These are phyloP conservation scores for Mythimna ferrago DNA, from an alignment of 2,888 invertebrate species.

Conservation along the genomic window DNA sequence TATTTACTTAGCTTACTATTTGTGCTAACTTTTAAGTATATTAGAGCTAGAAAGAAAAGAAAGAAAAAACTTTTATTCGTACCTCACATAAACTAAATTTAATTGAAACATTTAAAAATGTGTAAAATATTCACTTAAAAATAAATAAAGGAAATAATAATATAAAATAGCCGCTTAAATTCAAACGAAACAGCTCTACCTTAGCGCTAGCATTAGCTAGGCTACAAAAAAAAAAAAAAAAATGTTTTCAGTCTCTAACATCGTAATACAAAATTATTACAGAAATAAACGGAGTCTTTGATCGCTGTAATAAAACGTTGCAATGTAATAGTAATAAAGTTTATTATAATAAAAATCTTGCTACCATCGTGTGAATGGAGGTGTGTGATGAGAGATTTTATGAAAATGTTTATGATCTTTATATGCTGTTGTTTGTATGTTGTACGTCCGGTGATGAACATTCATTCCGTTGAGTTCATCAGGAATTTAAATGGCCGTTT, in stretches of 20 bases:
- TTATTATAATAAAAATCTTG: neutral
- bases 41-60: no score
- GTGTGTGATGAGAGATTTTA: constrained; percentile 29
- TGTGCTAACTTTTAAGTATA: no score
- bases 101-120: no score
- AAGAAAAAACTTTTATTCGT: no score
- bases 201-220: neutral
- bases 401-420: constrained; percentile 3
- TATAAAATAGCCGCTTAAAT: neutral
- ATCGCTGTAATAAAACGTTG: constrained; percentile 35
- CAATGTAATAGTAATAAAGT: constrained; percentile 18
- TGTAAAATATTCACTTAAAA: no score
- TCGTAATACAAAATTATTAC: constrained; percentile 1
- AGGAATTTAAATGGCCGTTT: constrained; percentile 1
- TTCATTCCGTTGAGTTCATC: constrained; percentile 1
- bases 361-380: neutral
- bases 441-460: neutral
- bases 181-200: neutral
- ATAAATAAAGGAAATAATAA: no score
- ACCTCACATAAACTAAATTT: no score
- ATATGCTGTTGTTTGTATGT: neutral
- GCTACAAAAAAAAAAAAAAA: neutral
- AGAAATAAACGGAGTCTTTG: constrained; percentile 38
- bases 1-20: no score
- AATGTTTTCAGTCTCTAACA: constrained; percentile 4